Evolutionary conservation across 2,113 vertebrate species (phyloP).

Genomic region (Furnarius figulus): DNA sequence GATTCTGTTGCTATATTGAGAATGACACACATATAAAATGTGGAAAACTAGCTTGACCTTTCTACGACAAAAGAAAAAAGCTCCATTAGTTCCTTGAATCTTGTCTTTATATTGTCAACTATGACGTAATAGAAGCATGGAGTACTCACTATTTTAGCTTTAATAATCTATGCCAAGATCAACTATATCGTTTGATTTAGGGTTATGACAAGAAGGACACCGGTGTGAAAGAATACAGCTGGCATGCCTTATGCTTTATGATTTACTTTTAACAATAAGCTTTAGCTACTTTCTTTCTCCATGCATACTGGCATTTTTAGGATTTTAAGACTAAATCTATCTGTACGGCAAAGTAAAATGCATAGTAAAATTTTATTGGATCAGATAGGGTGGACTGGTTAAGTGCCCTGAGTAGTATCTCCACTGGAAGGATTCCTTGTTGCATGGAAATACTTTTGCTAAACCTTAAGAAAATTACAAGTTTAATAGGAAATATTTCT

Average conservation of each 20-base stretch:
- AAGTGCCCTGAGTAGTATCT: conserved; percentile 5
- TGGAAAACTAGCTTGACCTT: conserved; percentile 81
- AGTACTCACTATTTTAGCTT: conserved; percentile 64
- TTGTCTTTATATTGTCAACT: conserved; percentile 73
- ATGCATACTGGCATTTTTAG: conserved; percentile 28
- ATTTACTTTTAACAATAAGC: conserved; percentile 22
- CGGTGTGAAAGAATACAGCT: conserved; percentile 42
- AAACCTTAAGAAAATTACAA: not conserved
- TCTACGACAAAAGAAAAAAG: conserved; percentile 74
- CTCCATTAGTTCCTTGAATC: conserved; percentile 70
- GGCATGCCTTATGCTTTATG: conserved; percentile 38
- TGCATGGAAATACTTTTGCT: not conserved
- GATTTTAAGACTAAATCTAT: conserved; percentile 51
- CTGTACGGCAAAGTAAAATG: conserved; percentile 1
- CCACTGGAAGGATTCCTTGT: not conserved
- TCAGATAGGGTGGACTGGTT: not conserved
- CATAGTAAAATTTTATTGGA: conserved; percentile 46
- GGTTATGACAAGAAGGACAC: conserved; percentile 56
- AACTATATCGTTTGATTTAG: conserved; percentile 52
- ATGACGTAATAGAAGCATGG: conserved; percentile 73
- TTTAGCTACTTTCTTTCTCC: conserved; percentile 36
- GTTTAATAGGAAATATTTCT: not conserved
- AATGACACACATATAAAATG: conserved; percentile 81
- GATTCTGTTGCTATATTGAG: conserved; percentile 81
- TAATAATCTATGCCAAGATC: conserved; percentile 73